Base-by-base conservation (phyloP, 2,797 vertebrate species). In the Thalassophryne amazonica region DNA sequence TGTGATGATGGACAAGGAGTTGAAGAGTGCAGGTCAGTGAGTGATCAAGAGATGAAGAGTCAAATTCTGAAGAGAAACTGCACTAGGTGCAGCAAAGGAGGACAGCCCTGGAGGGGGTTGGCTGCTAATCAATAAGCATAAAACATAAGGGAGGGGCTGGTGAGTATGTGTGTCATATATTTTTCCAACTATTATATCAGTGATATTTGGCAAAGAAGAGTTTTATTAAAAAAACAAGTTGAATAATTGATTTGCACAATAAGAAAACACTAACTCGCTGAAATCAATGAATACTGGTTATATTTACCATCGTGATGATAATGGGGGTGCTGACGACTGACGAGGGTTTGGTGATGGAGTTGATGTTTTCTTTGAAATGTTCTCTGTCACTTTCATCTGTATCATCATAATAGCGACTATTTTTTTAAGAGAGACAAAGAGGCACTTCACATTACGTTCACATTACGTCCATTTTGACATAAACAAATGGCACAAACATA, bases 381-480 rank as follows among this genome's bases (percentile, higher is more conserved):
- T 21, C 35, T 16, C 18, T 7, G 19, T 35, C 48, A 31, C 48
- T 38, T 23, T 51, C 30, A 2, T 54, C 38, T 9, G 50, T 25
- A 27, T 54, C 50, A 43, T 38, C 18, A 31, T 34, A 43, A 32
- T 34, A n/a, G n/a, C n/a, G 29, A 39, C 54, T 50, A 12, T 48
- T 30, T 18, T n/a, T 7, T 12, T n/a, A 48, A 34, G 12, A 35
- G 20, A 35, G 11, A 35, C 9, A 32, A 40, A n/a, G 7, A 40
- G 21, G 40, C 23, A 24, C 23, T 7, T 40, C 21, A 4, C 38
- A 40, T 23, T 15, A 40, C 21, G 15, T 40, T 20, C 21, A 34
- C 32, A 16, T 34, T 34, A 14, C 16, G 14, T 34, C 32, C 10
- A 16, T 34, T 17, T 14, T 14, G n/a, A n/a, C n/a, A n/a, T n/a